Evolutionary conservation across 2,797 vertebrate genomes (phyloP), one percentile per base, ranked within the genome.

Genomic region (Mallotus villosus): DNA sequence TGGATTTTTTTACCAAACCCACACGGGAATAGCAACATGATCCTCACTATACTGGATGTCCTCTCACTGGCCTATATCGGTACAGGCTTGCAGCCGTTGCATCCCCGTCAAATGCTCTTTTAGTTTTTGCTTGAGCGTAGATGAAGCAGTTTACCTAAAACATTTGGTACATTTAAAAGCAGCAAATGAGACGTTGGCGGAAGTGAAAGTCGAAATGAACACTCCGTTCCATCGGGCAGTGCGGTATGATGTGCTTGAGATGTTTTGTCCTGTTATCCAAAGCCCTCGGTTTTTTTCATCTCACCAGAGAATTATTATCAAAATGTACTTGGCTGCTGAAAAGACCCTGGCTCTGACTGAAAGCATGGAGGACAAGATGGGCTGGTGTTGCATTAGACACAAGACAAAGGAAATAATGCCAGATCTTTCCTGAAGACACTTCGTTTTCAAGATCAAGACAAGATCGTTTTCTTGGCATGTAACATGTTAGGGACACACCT

Each of bases 211-310:
- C 2, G 0, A 59, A 77, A 81, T 77, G 24, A 79, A 68, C 72
- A 2, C 63, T 58, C 65, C 8, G 2, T 71, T 34, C 51, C 49
- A 60, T 68, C 60, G 69, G 60, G 79, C 70, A 67, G 63, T 21
- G 29, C 19, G 29, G 60, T 24, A 66, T 77, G 49, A 75, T 68
- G 25, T 71, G 41, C 29, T 78, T 68, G 49, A 64, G 37, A 70
- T 70, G 1, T 73, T 84, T 80, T 82, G 49, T 75, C 80, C 66
- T 63, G 76, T 57, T 68, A 82, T 76, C 74, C 37, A 77, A 77
- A 68, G 70, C 32, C 68, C 63, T 62, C 70, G 16, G 76, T 61
- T 74, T 75, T 53, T 41, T 59, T 72, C n/a, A 53, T 8, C 68
- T 59, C 62, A 71, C 61, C 12, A 70, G 67, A 68, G 19, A 37